Base-by-base conservation (phyloP, 92 coral and sea anemone genomes). In the Phymanthus crucifer region DNA sequence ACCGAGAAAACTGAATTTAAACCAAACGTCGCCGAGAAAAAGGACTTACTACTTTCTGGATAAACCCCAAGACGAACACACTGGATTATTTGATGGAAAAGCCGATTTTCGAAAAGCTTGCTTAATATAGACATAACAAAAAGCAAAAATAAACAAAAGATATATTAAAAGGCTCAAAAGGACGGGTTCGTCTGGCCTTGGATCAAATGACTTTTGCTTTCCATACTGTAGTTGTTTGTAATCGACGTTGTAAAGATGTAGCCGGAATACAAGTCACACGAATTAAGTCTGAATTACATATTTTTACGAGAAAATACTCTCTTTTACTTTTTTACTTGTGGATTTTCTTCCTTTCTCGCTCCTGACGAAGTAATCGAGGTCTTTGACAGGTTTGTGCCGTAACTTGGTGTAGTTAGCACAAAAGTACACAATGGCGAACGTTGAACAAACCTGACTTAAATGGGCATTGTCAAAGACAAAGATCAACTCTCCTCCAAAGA, bases 161-260 rank as follows among this genome's bases (percentile, higher is more conserved):
- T 52, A 35, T 68, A 79, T 79, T 79, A 79, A 79, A 79, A n/a
- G 83, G 61, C 48, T 67, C 36, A 79, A 66, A 67, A 79, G 73
- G 66, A 50, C 33, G 24, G 48, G 66, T 79, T 68, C 21, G 69
- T 43, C 64, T 66, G 66, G 27, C 8, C 40, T 67, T 79, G 67
- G 35, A 14, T 67, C 66, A 32, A 54, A 40, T 78, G 24, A 45
- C 52, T 36, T 37, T 29, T 37, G 32, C 9, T 78, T 78, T 27
- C n/a, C 72, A 17, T 4, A 29, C 10, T 9, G 45, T 70, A 5
- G 10, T 43, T 43, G 19, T 40, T 40, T 35, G 29, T 70, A 19
- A 70, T 35, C 24, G 10, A 19, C 10, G 27, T 61, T 29, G 16
- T 61, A 61, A 57, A 61, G 68, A 27, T 27, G 29, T 24, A 24